phyloP scores from a whole-genome alignment of 2,888 invertebrate species.

The Calameuta idolon region DNA sequence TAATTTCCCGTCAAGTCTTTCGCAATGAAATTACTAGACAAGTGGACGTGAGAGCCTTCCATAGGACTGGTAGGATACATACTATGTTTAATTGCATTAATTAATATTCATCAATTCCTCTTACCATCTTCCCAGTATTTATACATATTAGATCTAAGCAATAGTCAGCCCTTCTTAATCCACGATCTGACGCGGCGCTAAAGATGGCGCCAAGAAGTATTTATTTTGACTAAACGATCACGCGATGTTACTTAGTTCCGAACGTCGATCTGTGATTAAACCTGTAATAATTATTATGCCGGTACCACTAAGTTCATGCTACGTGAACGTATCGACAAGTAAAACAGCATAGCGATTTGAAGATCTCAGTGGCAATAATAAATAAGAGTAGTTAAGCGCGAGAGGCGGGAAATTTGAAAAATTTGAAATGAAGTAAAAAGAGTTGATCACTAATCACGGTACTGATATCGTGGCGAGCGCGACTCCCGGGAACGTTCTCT shows the following conservation, averaged over 20 bases:
- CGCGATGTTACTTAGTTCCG: neutral
- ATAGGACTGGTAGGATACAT: slow-evolving; percentile 21
- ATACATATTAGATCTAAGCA: neutral
- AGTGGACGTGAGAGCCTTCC: neutral
- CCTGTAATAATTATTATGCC: neutral
- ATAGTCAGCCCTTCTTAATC: neutral
- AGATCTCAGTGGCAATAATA: neutral
- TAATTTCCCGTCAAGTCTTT: slow-evolving; percentile 31
- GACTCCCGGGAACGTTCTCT: slow-evolving; percentile 1
- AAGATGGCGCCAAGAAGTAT: neutral
- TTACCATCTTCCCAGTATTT: neutral
- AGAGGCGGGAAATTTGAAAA: neutral
- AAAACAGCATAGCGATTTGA: neutral
- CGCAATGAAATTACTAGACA: neutral
- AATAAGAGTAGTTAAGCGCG: neutral
- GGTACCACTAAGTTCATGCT: neutral
- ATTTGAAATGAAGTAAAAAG: neutral
- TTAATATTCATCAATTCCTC: slow-evolving; percentile 29
- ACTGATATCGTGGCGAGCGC: neutral
- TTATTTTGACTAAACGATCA: neutral
- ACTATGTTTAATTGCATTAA: slow-evolving; percentile 41
- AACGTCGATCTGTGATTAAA: neutral
- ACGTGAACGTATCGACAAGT: neutral
- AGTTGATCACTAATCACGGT: neutral
- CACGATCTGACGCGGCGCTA: neutral